phyloP scores from a whole-genome alignment of 1,140 invertebrate genomes.

The Panulirus ornatus region DNA sequence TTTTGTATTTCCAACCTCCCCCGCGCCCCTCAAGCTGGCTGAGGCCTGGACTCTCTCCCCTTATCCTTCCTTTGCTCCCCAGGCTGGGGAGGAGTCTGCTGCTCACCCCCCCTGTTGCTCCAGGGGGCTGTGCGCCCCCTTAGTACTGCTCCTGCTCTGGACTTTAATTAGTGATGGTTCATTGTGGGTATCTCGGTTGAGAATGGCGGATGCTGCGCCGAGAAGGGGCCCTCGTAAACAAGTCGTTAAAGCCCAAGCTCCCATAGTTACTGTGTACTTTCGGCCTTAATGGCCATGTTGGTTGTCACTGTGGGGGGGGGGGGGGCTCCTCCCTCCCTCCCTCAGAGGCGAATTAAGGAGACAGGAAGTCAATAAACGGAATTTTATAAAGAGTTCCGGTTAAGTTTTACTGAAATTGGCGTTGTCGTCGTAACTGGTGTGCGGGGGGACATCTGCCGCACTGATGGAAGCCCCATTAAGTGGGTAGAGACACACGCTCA shows the following conservation, averaged over 20 bases:
- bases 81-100: background rate
- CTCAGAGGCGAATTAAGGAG: background rate
- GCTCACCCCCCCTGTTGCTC: background rate
- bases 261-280: background rate
- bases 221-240: background rate
- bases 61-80: too few species aligned
- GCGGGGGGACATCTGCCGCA: background rate
- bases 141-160: background rate
- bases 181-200: background rate
- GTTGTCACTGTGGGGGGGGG: background rate
- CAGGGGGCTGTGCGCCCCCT: background rate
- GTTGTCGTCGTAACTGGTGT: background rate
- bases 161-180: background rate
- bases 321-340: too few species aligned
- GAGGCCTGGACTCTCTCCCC: too few species aligned
- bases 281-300: background rate
- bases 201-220: background rate
- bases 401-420: conserved; percentile 11
- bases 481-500: too few species aligned
- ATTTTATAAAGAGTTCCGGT: conserved; percentile 1
- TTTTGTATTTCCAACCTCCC: background rate
- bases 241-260: background rate
- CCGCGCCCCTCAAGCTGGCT: background rate
- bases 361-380: conserved; percentile 22
- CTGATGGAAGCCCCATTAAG: too few species aligned